These are phyloP conservation scores for Tetramorium alpestre DNA, from an alignment of 1,140 invertebrate species.

Conservation along the genomic window DNA sequence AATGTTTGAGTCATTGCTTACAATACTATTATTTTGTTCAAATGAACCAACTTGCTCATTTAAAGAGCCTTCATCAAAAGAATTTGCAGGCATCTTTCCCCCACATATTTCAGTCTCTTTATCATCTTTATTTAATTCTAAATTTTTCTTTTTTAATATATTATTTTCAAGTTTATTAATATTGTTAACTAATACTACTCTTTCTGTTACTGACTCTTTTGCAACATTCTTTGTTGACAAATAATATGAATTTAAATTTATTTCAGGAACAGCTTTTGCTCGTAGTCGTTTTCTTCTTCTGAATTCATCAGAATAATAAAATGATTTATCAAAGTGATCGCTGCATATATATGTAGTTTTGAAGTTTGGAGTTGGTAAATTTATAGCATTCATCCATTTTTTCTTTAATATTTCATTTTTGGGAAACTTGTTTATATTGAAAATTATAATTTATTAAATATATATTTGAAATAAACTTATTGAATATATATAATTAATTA, in stretches of 20 bases:
- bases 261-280: constrained; percentile 8
- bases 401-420: constrained; percentile 2
- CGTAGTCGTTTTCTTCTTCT: neutral
- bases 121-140: neutral
- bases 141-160: neutral
- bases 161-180: neutral
- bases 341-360: constrained; percentile 30
- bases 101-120: neutral
- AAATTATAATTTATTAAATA: neutral
- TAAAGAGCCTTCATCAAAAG: too few species aligned
- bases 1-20: too few species aligned
- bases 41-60: too few species aligned
- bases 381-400: constrained; percentile 6
- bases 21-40: too few species aligned
- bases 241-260: neutral
- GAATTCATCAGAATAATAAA: neutral
- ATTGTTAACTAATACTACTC: neutral
- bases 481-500: neutral
- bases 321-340: constrained; percentile 5
- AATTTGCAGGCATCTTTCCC: neutral
- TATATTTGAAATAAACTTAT: neutral
- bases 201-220: neutral
- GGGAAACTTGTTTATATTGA: neutral
- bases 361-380: constrained; percentile 23
- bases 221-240: neutral